Conservation (phyloP, 2,888 invertebrate species). For the Stenotaenia linearis region DNA sequence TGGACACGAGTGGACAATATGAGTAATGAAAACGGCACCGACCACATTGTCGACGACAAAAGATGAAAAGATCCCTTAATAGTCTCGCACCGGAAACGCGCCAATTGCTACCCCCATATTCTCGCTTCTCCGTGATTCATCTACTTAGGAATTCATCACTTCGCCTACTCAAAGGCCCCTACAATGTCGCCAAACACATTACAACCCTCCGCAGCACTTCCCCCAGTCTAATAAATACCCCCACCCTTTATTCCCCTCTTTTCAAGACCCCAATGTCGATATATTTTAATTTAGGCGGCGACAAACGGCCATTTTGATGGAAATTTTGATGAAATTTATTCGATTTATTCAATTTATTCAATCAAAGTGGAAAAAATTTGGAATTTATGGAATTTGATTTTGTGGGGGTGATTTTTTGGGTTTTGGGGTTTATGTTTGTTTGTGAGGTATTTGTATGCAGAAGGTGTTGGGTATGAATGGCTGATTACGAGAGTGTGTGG, state of each 20-base stretch:
- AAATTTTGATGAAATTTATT: too few relatives aligned
- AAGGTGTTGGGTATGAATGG: background rate
- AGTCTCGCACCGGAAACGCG: background rate
- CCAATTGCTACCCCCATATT: background rate
- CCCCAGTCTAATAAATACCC: background rate
- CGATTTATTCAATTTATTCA: too few relatives aligned
- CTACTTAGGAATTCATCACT: conserved; percentile 17
- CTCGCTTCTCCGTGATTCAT: background rate
- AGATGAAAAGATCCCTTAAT: background rate
- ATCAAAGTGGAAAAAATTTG: background rate
- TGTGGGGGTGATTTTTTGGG: background rate
- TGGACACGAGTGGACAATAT: conserved; percentile 3
- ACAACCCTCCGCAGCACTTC: background rate
- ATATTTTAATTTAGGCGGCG: conserved; percentile 21
- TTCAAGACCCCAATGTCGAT: background rate
- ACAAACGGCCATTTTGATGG: background rate
- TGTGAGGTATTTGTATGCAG: background rate
- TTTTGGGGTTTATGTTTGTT: background rate
- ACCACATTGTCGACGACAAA: conserved; percentile 16
- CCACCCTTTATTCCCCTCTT: background rate
- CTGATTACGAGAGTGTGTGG: background rate
- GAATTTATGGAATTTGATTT: too few relatives aligned
- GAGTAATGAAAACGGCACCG: background rate
- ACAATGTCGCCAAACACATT: conserved; percentile 9
- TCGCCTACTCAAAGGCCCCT: background rate